Evolutionary conservation across 2,888 invertebrate genomes (phyloP), one percentile per base, ranked within the genome.

Genomic region (Rotaria macrura): DNA sequence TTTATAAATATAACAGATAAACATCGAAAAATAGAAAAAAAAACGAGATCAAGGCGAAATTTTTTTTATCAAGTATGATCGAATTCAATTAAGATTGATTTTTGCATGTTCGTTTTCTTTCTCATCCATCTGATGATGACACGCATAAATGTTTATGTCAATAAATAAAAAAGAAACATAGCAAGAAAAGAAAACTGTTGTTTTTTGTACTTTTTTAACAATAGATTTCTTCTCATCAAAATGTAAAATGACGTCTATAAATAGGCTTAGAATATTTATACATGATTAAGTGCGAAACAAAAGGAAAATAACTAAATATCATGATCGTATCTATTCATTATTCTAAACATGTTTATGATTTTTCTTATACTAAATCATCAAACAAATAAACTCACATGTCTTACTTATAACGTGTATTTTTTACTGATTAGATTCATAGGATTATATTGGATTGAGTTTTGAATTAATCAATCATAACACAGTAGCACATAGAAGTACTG

Each of bases 241-340:
- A 65, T 65, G 65, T 65, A 65, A 65, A 65, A 65, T 20, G 29
- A 65, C 38, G 65, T 65, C 65, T 65, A 65, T 65, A 65, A 65
- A 65, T 65, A 65, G 65, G 38, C 7, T 65, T 34, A 0, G 65
- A 34, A 17, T 65, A 65, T 34, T 65, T 65, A 34, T 65, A 52
- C 23, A 52, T 52, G 23, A 4, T 6, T 52, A 52, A 20, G 10
- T 52, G 17, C 3, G 49, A 2, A 49, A 1, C 9, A 49, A 3
- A 17, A 12, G 14, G 17, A 34, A 29, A 34, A 12, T 20, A 65
- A 38, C 2, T 4, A 54, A 54, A 54, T 25, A 25, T 54, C 54
- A 54, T 54, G 54, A 54, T 25, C 54, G 25, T 7, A 54, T 65
- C 65, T 29, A 65, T 38, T 65, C 34, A 38, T 38, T 65, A 65